Evolutionary conservation across 2,797 vertebrate genomes (phyloP), one percentile per base, ranked within the genome.

Genomic region (Acanthurus tractus): DNA sequence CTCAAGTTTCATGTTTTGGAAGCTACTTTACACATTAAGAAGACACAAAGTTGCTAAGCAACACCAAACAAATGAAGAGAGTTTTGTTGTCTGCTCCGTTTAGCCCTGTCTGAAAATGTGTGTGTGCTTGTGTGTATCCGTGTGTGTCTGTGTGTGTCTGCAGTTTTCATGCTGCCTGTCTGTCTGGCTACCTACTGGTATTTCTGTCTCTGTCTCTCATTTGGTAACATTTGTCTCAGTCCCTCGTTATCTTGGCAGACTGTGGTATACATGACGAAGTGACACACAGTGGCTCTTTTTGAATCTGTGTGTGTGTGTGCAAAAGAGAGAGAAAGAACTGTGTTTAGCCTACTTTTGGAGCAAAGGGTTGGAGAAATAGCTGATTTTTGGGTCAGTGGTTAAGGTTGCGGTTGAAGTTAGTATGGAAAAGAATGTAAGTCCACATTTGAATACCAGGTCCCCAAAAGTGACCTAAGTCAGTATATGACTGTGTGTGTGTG

Each of bases 1-100:
- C 70, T 72, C 74, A 74, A 63, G 40, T 25, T 76, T 25, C 20
- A 63, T 25, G 23, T 81, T 79, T 67, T 58, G 58, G 29, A 82
- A 25, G 73, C 66, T 81, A 36, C 68, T 74, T 80, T 61, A 55
- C 72, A 67, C 15, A 20, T 48, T 45, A 64, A 81, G 58, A 63
- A 55, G 34, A 63, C 11, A 46, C 40, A 8, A n/a, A 54, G 86
- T 88, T 88, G 76, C 91, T 75, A 79, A 65, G 91, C 68, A 88
- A 91, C 76, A 22, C 53, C 73, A 89, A 89, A 90, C 86, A 80
- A 82, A 81, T 62, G 67, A 38, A 65, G 67, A 66, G 61, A 63
- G n/a, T 77, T 49, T 25, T 74, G 63, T 74, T 77, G 68, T 54
- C 20, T 78, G 58, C 49, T 82, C 73, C 67, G 70, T 75, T 78